phyloP scores from a whole-genome alignment of 2,888 invertebrate genomes.

The Stomorhina lunata region DNA sequence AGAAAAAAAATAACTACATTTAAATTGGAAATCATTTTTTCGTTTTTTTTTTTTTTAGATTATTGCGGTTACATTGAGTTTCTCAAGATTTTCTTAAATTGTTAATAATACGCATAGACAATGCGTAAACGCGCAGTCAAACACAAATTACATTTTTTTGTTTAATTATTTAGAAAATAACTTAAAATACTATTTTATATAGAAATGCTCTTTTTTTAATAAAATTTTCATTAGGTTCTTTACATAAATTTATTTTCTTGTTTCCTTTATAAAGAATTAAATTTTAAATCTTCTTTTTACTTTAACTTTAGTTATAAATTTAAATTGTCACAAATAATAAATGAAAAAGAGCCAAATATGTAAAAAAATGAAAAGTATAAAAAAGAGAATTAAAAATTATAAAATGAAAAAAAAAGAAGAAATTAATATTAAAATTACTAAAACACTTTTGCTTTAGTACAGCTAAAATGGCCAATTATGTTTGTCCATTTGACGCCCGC shows the following conservation, averaged over 20 bases:
- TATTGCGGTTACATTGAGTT: slow-evolving; percentile 42
- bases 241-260: not conserved
- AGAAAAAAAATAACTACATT: slow-evolving; percentile 9
- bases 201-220: slow-evolving; percentile 21
- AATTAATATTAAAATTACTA: slow-evolving; percentile 42
- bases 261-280: not conserved
- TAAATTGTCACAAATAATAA: slow-evolving; percentile 24
- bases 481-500: slow-evolving; percentile 34
- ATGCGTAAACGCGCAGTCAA: slow-evolving; percentile 43
- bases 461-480: slow-evolving; percentile 36
- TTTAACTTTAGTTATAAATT: slow-evolving; percentile 8
- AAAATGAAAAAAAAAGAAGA: slow-evolving; percentile 3
- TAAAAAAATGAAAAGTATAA: not conserved
- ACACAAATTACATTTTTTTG: not conserved
- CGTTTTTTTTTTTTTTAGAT: slow-evolving; percentile 31
- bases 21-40: slow-evolving; percentile 31
- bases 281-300: slow-evolving; percentile 3
- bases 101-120: not conserved
- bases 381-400: slow-evolving; percentile 22
- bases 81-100: not conserved
- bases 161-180: slow-evolving; percentile 34
- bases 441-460: slow-evolving; percentile 43
- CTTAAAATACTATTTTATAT: slow-evolving; percentile 18
- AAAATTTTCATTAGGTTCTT: not conserved
- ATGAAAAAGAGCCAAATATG: not conserved